Evolutionary conservation across 2,888 invertebrate species (phyloP), one percentile per base, ranked within the genome.

Genomic region (Sesia bembeciformis): DNA sequence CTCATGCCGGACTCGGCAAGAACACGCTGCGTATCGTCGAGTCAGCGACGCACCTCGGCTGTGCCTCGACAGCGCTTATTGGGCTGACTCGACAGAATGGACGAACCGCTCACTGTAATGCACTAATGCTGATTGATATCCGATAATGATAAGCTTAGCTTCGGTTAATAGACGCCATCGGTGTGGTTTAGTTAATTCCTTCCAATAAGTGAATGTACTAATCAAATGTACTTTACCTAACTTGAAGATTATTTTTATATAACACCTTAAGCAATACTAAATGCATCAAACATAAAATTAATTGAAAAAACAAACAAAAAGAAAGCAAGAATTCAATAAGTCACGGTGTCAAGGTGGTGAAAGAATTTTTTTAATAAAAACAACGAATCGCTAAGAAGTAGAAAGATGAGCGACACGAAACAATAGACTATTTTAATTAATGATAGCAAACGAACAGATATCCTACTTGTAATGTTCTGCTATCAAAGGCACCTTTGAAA

Each of bases 71-170:
- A 68, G 66, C 70, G 69, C 73, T 79, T 78, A 80, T 74, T 78
- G 72, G 65, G 78, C 80, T 84, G 84, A 84, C 78, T 72, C 63
- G 70, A 67, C 74, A 58, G 65, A 80, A 76, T 65, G 57, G 69
- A 57, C 62, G 62, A 39, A 59, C 62, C 68, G 67, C 61, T 73
- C 72, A 64, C 65, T 68, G 68, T 70, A 74, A 73, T 77, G 72
- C 74, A 76, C 72, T 81, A 79, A 78, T 74, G 67, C 69, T 78
- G 80, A 84, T 83, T 78, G 79, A 82, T 82, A 75, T 65, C 66
- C 67, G 74, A 79, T 78, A 76, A 74, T 68, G 68, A 70, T 66
- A 63, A 61, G 56, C 57, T 52, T 54, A 56, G 40, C 6, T 38
- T 39, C 52, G 49, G 58, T 64, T 67, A 64, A 63, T 61, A 62